A percentile compares a stretch with the other conserved stretches of the same genome.
Conservation (phyloP, 2,113 vertebrate species). For the Anguilla japonica region DNA sequence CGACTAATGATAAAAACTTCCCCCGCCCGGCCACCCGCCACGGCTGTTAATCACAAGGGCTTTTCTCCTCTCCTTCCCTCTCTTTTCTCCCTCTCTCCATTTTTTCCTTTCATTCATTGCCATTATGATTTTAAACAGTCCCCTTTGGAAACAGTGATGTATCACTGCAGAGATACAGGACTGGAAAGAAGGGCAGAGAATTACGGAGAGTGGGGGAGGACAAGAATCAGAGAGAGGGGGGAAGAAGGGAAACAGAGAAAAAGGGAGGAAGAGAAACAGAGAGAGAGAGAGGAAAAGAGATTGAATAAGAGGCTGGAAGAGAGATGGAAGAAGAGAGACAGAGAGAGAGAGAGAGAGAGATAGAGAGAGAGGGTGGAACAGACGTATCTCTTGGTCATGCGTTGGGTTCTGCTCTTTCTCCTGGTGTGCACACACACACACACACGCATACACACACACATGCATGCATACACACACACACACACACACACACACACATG, state of each 20-base stretch:
- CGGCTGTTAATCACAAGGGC: constrained; percentile 36
- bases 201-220: neutral
- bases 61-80: constrained; percentile 21
- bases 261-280: neutral
- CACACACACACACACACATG: neutral
- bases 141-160: constrained; percentile 24
- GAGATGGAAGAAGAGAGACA: too few species aligned
- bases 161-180: neutral
- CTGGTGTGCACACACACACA: neutral
- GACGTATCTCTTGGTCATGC: neutral
- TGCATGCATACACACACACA: neutral
- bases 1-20: constrained; percentile 54
- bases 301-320: neutral
- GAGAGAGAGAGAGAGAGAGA: too few species aligned
- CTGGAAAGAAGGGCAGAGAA: neutral
- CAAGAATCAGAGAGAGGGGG: too few species aligned
- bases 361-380: too few species aligned
- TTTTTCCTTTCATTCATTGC: neutral
- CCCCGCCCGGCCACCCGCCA: constrained; percentile 30
- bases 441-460: constrained; percentile 14
- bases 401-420: too few species aligned
- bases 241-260: neutral
- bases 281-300: neutral
- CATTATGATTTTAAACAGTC: constrained; percentile 6
- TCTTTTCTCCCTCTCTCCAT: constrained; percentile 21